Evolutionary conservation across 30 jellyfish, hydroid and myxozoan species (phyloP).

Genomic region (Pseudorhiza aurosa): DNA sequence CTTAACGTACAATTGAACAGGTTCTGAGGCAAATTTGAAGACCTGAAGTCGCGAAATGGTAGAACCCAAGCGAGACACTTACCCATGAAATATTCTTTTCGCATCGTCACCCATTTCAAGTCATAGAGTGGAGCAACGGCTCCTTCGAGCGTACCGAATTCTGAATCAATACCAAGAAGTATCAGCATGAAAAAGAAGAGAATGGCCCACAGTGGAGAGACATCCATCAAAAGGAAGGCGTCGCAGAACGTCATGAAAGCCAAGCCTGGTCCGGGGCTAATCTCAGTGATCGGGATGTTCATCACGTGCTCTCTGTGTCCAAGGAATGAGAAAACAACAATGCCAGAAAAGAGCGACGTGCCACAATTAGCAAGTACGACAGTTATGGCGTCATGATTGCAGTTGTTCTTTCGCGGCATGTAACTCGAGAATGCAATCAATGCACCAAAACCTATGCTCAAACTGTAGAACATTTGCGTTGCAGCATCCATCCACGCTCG

Average conservation of each 20-base stretch:
- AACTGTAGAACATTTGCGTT: slow-evolving; percentile 95
- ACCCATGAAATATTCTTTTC: slow-evolving; percentile 93
- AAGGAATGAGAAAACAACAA: slow-evolving; percentile 87
- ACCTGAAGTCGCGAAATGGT: no score
- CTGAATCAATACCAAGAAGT: slow-evolving; percentile 94
- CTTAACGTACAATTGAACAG: no score
- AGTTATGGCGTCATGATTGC: slow-evolving; percentile 82
- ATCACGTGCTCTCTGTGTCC: slow-evolving; percentile 91
- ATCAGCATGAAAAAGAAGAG: slow-evolving; percentile 92
- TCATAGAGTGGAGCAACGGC: slow-evolving; percentile 98
- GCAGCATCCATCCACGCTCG: slow-evolving; percentile 99
- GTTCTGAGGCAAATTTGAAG: no score
- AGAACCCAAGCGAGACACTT: not conserved
- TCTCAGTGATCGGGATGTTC: slow-evolving; percentile 77
- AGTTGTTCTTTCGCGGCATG: slow-evolving; percentile 95
- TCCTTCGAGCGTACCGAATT: slow-evolving; percentile 97
- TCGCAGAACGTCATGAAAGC: slow-evolving; percentile 97
- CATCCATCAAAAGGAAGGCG: slow-evolving; percentile 96
- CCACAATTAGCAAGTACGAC: slow-evolving; percentile 95
- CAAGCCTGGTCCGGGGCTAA: slow-evolving; percentile 98
- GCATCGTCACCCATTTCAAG: slow-evolving; percentile 86
- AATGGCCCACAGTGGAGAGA: slow-evolving; percentile 97
- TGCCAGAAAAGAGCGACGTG: slow-evolving; percentile 95
- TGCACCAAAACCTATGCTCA: slow-evolving; percentile 97
- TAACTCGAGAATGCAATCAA: slow-evolving; percentile 95